Evolutionary conservation across 2,888 invertebrate genomes (phyloP).

Genomic region (Diaphora mendica): DNA sequence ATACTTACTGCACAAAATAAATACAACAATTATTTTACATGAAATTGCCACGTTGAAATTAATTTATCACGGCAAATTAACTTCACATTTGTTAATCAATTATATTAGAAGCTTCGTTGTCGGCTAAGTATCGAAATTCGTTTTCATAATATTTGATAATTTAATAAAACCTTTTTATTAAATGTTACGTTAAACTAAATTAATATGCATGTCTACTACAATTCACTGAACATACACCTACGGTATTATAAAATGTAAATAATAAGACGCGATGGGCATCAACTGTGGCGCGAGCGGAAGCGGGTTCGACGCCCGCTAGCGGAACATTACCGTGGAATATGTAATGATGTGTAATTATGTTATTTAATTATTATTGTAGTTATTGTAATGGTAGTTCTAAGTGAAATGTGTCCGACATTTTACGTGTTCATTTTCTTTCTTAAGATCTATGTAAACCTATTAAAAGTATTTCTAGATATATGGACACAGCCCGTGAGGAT

Average conservation of each 20-base stretch:
- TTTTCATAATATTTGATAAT: background rate
- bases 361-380: conserved; percentile 44
- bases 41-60: conserved; percentile 19
- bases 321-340: conserved; percentile 74
- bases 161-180: background rate
- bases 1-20: background rate
- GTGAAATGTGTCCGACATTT: background rate
- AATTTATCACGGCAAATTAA: conserved; percentile 18
- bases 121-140: background rate
- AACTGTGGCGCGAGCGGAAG: conserved; percentile 65
- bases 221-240: conserved; percentile 28
- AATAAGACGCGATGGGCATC: conserved; percentile 61
- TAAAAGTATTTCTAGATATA: background rate
- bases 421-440: background rate
- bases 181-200: background rate
- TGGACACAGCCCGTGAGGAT: background rate
- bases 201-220: background rate
- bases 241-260: conserved; percentile 45
- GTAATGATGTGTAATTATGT: conserved; percentile 66
- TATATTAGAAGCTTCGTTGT: conserved; percentile 4
- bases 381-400: conserved; percentile 4
- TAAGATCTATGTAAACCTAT: background rate
- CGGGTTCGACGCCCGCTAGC: conserved; percentile 77
- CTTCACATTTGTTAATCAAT: conserved; percentile 16
- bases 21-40: conserved; percentile 18